phyloP scores from a whole-genome alignment of 2,113 vertebrate species.

The Cyanistes caeruleus region DNA sequence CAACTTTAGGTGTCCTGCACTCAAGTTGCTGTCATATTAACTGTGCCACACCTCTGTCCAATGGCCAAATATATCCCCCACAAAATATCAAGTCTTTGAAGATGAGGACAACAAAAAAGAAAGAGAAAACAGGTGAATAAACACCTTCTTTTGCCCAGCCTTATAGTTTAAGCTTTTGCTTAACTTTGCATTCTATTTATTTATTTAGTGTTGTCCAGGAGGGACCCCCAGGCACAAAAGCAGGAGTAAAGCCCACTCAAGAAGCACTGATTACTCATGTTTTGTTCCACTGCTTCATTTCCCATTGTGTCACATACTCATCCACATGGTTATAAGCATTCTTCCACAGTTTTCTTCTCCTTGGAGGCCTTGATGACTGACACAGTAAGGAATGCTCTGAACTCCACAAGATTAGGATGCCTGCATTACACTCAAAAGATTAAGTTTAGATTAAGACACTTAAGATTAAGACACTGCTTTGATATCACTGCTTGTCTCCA shows the following conservation, averaged over 20 bases:
- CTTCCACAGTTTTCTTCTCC: not conserved
- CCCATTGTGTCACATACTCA: not conserved
- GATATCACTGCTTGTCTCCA: not conserved
- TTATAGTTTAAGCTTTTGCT: not conserved
- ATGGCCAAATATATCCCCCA: not conserved
- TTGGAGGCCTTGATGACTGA: not conserved
- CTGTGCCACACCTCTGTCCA: not conserved
- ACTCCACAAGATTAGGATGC: not conserved
- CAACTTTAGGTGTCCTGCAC: not conserved
- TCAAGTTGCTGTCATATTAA: not conserved
- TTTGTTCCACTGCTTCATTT: not conserved
- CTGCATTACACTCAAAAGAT: not conserved
- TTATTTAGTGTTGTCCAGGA: conserved; percentile 8
- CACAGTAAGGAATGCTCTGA: not conserved
- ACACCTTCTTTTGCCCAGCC: not conserved
- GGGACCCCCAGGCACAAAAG: not conserved
- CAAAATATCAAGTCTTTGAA: not conserved
- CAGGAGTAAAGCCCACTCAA: not conserved
- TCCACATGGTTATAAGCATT: not conserved
- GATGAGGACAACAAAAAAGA: not conserved
- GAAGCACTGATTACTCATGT: not conserved
- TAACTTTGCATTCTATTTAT: conserved; percentile 2
- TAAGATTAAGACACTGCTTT: not conserved
- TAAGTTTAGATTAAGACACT: no score
- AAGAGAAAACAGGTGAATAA: not conserved